Conservation (phyloP, 2,888 invertebrate species). For the Conops quadrifasciatus region DNA sequence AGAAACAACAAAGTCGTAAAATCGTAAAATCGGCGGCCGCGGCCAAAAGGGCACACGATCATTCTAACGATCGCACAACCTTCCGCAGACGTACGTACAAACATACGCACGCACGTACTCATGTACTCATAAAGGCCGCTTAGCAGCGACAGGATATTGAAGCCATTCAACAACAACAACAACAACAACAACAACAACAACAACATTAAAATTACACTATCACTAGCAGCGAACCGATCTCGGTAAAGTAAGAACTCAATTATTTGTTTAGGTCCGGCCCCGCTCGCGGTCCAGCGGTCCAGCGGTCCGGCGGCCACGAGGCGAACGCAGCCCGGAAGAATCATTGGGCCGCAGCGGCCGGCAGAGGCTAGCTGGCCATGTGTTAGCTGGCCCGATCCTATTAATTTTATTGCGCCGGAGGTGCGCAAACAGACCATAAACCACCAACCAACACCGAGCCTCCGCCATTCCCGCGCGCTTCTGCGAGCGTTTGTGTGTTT, state of each 20-base stretch:
- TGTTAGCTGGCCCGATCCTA: conserved; percentile 63
- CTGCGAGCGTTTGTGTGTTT: not conserved
- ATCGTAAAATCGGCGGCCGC: not conserved
- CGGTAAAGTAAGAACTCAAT: too few relatives aligned
- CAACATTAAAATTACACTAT: conserved; percentile 18
- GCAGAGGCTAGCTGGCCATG: conserved; percentile 6
- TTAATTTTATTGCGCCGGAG: conserved; percentile 62
- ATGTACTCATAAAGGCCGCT: not conserved
- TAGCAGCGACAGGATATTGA: not conserved
- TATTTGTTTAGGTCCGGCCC: conserved; percentile 20
- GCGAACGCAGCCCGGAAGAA: conserved; percentile 8
- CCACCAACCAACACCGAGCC: conserved; percentile 29
- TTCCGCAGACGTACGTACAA: too few relatives aligned
- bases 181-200: not conserved
- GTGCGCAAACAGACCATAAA: conserved; percentile 30
- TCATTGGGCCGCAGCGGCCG: not conserved
- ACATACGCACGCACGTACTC: too few relatives aligned
- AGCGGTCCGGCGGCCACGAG: conserved; percentile 16
- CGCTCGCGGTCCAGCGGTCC: not conserved
- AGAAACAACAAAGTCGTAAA: conserved; percentile 5
- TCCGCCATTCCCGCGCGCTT: conserved; percentile 8
- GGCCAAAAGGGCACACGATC: not conserved
- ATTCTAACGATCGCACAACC: not conserved
- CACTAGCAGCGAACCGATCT: not conserved
- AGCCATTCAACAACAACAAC: not conserved